A percentile compares a stretch with the other conserved stretches of the same genome.
Conservation (phyloP, 2,888 invertebrate genomes). For the Apodemia zela region DNA sequence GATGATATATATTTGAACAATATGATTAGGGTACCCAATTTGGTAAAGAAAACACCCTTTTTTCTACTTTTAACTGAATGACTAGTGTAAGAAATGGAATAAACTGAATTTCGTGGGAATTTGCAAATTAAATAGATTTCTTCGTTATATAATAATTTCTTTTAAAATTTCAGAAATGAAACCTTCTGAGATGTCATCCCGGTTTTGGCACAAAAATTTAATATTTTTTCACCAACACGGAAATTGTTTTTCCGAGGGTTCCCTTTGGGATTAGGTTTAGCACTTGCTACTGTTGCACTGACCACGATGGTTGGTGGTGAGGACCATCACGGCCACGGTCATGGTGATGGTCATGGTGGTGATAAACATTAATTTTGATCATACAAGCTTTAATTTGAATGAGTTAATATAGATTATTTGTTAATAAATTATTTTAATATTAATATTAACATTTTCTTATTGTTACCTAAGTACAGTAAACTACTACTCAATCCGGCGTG, state of each 20-base stretch:
- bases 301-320: constrained; percentile 45
- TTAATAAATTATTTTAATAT: too few species aligned
- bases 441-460: too few species aligned
- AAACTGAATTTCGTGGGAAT: too few species aligned
- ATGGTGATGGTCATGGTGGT: constrained; percentile 37
- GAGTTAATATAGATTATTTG: constrained; percentile 17
- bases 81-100: too few species aligned
- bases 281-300: constrained; percentile 49
- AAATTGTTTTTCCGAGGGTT: constrained; percentile 83
- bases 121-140: too few species aligned
- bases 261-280: constrained; percentile 79
- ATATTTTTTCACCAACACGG: too few species aligned
- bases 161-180: constrained; percentile 83
- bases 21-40: too few species aligned
- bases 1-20: too few species aligned
- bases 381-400: neutral
- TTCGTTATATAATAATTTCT: neutral
- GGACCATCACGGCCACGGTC: constrained; percentile 64
- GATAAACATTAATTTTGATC: constrained; percentile 23
- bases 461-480: too few species aligned
- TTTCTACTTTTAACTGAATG: too few species aligned
- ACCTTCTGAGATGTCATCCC: constrained; percentile 88
- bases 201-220: constrained; percentile 79
- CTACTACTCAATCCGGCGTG: too few species aligned
- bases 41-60: too few species aligned